Evolutionary conservation across 2,113 vertebrate genomes (phyloP).

Genomic region (Balaenoptera acutorostrata): DNA sequence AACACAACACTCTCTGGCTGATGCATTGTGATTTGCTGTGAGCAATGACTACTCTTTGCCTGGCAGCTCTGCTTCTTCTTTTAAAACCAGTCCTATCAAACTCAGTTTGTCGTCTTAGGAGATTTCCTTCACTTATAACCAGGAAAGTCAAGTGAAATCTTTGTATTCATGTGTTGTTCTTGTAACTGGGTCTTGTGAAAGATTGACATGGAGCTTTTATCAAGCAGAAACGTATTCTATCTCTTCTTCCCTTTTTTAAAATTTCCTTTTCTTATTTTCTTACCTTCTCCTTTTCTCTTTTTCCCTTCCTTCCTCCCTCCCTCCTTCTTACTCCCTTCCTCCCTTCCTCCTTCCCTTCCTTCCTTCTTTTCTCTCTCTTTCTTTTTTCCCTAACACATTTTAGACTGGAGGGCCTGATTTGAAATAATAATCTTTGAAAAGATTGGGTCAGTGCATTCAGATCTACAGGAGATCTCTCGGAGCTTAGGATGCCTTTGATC

Average conservation of each 20-base stretch:
- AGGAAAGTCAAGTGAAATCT: not conserved
- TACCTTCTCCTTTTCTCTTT: not conserved
- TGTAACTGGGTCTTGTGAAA: not conserved
- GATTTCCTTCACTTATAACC: not conserved
- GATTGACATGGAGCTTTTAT: not conserved
- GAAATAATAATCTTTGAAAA: not conserved
- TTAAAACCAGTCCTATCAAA: conserved; percentile 5
- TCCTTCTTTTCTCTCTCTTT: not conserved
- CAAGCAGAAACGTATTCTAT: not conserved
- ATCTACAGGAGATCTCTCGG: not conserved
- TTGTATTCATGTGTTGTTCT: not conserved
- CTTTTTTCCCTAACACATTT: not conserved
- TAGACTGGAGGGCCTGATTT: not conserved
- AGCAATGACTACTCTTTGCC: not conserved
- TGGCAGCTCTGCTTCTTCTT: not conserved
- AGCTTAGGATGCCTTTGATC: not conserved
- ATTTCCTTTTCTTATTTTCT: not conserved
- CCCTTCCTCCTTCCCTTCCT: not conserved
- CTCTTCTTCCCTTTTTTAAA: not conserved
- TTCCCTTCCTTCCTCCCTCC: too few relatives aligned
- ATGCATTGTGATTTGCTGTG: not conserved
- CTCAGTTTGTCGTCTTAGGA: not conserved
- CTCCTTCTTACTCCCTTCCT: not conserved
- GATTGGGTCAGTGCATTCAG: not conserved
- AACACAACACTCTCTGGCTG: not conserved